Percentiles rank a stretch among this genome's conserved stretches.
phyloP scores from a whole-genome alignment of 2,888 invertebrate genomes.

The Tachystola acroxantha region DNA sequence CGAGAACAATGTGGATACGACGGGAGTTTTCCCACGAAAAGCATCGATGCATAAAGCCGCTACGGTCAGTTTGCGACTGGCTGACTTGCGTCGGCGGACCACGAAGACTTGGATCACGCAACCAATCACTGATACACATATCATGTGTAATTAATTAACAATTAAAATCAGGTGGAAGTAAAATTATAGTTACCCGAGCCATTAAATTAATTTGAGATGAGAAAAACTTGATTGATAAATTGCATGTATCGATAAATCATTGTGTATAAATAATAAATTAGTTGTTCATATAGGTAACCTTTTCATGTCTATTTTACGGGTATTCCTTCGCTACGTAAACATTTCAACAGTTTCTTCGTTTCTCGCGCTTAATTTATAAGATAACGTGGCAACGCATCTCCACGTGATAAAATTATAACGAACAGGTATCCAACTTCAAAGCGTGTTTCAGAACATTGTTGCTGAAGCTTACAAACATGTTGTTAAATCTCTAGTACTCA shows the following conservation, averaged over 20 bases:
- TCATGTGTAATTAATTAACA: constrained; percentile 8
- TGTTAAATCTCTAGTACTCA: constrained; percentile 6
- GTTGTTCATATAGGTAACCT: too few species aligned
- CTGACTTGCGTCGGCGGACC: constrained; percentile 38
- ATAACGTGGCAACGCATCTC: too few species aligned
- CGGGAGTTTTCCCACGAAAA: constrained; percentile 64
- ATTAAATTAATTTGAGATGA: too few species aligned
- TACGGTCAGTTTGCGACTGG: constrained; percentile 60
- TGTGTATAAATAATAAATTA: too few species aligned
- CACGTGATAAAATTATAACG: too few species aligned
- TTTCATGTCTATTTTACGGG: too few species aligned
- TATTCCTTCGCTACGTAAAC: too few species aligned
- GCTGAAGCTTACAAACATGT: constrained; percentile 6
- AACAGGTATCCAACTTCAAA: constrained; percentile 3
- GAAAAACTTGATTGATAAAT: too few species aligned
- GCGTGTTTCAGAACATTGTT: constrained; percentile 7
- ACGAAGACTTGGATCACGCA: constrained; percentile 47
- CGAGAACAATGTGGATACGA: constrained; percentile 55
- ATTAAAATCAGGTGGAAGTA: neutral
- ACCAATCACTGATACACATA: constrained; percentile 23
- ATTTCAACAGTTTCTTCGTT: neutral
- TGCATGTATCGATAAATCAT: too few species aligned
- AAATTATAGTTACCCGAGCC: too few species aligned
- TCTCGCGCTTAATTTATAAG: neutral
- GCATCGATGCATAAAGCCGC: constrained; percentile 62